phyloP scores from a whole-genome alignment of 2,113 vertebrate genomes.

The Cebus imitator region DNA sequence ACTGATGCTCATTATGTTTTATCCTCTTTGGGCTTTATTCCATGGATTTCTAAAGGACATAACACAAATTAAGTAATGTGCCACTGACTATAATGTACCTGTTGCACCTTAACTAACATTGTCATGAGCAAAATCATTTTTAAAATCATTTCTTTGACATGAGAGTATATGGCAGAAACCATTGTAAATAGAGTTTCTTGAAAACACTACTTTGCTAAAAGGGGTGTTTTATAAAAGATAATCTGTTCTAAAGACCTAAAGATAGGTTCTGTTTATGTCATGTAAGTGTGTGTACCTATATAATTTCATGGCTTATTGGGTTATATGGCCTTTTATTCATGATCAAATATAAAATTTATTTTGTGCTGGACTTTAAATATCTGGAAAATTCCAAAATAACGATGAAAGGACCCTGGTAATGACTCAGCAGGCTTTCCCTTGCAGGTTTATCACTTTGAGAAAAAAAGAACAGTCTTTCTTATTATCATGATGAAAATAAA shows the following conservation, averaged over 20 bases:
- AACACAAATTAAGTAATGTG: constrained; percentile 22
- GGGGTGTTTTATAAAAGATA: neutral
- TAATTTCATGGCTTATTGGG: neutral
- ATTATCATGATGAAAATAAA: neutral
- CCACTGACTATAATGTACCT: constrained; percentile 24
- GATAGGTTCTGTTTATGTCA: neutral
- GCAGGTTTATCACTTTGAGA: constrained; percentile 10
- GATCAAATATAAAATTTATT: neutral
- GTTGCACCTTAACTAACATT: neutral
- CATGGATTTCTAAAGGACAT: constrained; percentile 28
- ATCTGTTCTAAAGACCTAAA: neutral
- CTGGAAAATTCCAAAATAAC: constrained; percentile 56
- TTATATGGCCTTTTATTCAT: neutral
- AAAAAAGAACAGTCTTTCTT: constrained; percentile 13
- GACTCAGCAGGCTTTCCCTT: constrained; percentile 13
- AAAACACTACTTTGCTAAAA: constrained; percentile 13
- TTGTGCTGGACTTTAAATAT: constrained; percentile 25
- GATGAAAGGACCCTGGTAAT: neutral
- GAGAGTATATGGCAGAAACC: neutral
- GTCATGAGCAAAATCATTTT: constrained; percentile 6
- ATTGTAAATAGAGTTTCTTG: neutral
- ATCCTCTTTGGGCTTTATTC: constrained; percentile 19
- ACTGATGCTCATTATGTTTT: constrained; percentile 5
- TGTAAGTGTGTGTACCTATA: neutral
- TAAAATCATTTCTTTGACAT: constrained; percentile 24